Base-by-base conservation (phyloP, 2,113 vertebrate genomes). In the Ellobius talpinus region DNA sequence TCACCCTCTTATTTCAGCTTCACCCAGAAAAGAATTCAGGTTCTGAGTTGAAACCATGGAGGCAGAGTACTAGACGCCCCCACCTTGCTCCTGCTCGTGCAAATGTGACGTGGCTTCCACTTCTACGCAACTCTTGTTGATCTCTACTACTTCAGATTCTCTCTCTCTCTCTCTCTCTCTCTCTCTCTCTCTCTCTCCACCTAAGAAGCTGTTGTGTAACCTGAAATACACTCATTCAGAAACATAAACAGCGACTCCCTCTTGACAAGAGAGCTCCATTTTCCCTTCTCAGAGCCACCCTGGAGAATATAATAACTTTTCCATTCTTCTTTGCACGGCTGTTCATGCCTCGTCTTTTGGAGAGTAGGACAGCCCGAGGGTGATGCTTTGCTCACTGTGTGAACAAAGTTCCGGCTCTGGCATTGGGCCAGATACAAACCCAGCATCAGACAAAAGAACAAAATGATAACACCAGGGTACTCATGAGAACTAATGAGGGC, bases 11-110 rank as follows among this genome's bases (percentile, higher is more conserved):
- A 93, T 87, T 92, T 65, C 23, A 86, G 90, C 66, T 52, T 39
- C 63, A 36, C 68, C 91, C 29, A 90, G 95, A 73, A 94, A 94
- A 95, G 42, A 96, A 90, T 84, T 82, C 45, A 86, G 93, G 52
- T 61, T 79, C 81, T n/a, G 19, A 90, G 21, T 42, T 42, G 45
- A 88, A 91, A 72, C 73, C 58, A 24, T 52, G 45, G 31, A 87
- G 82, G 45, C 31, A 65, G 66, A 42, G 77, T 77, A 66, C 73
- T 72, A 39, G 33, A 68, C 90, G 47, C 45, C 79, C 65, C 42
- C 9, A n/a, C 50, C 42, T 23, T 33, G 55, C 63, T 74, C 36
- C 68, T 91, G 55, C 90, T 79, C 87, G 52, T 42, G 50, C 73
- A 58, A 77, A 91, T 33, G 58, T 3, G 45, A 29, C 47, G 13